These are phyloP conservation scores for Camelus bactrianus DNA, from an alignment of 2,113 vertebrate genomes.

Conservation along the genomic window DNA sequence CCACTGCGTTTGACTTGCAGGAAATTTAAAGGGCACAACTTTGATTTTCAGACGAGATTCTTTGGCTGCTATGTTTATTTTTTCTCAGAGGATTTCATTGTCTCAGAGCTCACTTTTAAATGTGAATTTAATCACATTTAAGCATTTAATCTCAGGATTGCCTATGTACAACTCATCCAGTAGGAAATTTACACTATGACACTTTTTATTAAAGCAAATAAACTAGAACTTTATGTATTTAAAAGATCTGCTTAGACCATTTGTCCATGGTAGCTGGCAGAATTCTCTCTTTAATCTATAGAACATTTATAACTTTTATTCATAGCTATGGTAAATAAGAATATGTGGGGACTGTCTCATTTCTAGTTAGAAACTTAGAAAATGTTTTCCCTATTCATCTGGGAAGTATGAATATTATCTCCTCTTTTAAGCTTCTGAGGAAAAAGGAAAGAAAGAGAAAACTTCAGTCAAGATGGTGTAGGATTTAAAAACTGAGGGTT, in stretches of 20 bases:
- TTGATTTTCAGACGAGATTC: background rate
- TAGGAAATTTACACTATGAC: background rate
- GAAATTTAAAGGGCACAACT: background rate
- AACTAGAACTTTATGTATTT: background rate
- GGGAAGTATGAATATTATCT: background rate
- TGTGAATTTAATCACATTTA: background rate
- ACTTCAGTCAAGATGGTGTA: background rate
- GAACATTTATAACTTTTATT: background rate
- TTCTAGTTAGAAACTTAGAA: background rate
- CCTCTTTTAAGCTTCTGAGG: slow-evolving; percentile 3
- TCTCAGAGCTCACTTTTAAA: background rate
- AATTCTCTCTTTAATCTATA: background rate
- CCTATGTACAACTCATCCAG: background rate
- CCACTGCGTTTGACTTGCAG: background rate
- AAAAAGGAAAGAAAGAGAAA: background rate
- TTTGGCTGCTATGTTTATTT: background rate
- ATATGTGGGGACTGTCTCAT: background rate
- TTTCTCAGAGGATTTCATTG: background rate
- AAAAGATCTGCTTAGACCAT: background rate
- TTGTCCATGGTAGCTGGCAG: background rate
- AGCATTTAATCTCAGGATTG: background rate
- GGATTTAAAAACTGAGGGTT: background rate
- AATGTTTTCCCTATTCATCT: background rate
- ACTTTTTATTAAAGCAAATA: background rate
- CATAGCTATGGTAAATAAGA: background rate